These are phyloP conservation scores for Chrysolina oricalcia DNA, from an alignment of 2,888 invertebrate genomes.

Conservation along the genomic window DNA sequence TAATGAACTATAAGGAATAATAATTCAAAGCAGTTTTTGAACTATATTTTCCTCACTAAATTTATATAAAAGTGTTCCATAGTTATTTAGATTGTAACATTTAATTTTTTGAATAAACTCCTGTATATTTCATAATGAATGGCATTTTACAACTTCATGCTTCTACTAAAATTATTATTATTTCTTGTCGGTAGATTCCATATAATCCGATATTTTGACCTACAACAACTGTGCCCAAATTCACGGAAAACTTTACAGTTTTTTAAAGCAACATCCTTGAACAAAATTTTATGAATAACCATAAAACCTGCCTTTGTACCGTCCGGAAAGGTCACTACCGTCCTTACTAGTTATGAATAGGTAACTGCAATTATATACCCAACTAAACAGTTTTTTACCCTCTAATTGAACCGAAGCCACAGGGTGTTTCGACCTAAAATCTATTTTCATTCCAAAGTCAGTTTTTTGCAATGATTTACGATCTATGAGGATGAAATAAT, in stretches of 20 bases:
- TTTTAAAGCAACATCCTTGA: not conserved
- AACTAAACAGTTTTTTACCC: not conserved
- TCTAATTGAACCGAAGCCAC: not conserved
- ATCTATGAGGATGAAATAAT: not conserved
- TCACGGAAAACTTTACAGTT: not conserved
- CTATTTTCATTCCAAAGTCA: constrained; percentile 1
- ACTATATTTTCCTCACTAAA: too few relatives aligned
- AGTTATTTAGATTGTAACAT: too few relatives aligned
- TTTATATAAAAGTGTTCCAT: too few relatives aligned
- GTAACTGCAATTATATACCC: constrained; percentile 20
- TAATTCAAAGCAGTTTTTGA: too few relatives aligned
- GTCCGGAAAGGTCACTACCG: not conserved
- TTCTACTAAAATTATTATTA: not conserved
- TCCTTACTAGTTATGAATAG: constrained; percentile 3
- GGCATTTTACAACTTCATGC: not conserved
- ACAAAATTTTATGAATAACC: constrained; percentile 10
- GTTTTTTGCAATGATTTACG: constrained; percentile 22
- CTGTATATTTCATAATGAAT: too few relatives aligned
- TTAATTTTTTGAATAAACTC: too few relatives aligned
- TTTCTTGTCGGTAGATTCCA: not conserved
- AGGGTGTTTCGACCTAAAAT: not conserved
- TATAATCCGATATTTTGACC: not conserved
- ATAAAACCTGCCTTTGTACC: not conserved
- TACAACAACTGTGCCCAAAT: not conserved
- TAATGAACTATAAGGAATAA: too few relatives aligned